These are phyloP conservation scores for Halcyon malimbica DNA, from an alignment of 2,113 vertebrate species.

Conservation along the genomic window DNA sequence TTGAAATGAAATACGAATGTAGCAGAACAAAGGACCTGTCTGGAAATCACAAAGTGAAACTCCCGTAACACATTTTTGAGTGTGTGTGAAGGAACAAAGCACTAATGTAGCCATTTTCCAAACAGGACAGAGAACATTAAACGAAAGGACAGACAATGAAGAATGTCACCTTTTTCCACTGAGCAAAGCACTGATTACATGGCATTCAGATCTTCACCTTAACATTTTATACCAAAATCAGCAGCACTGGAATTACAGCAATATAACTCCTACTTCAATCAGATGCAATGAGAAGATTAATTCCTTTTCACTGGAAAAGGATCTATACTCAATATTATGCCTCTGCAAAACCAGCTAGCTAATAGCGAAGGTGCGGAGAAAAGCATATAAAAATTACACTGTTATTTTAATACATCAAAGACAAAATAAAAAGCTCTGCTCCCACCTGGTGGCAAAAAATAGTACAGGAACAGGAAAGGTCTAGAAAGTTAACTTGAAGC, in stretches of 20 bases:
- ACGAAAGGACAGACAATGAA: background rate
- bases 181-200: background rate
- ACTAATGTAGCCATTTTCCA: background rate
- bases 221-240: fast-evolving
- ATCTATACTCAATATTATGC: background rate
- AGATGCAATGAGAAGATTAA: background rate
- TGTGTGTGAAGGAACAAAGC: background rate
- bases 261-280: background rate
- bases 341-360: background rate
- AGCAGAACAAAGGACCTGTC: background rate
- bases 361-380: background rate
- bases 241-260: background rate
- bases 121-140: background rate
- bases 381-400: background rate
- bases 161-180: background rate
- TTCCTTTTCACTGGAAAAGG: background rate
- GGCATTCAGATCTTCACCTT: background rate
- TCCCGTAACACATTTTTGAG: background rate
- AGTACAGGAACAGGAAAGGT: background rate
- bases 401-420: background rate
- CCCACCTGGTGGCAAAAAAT: background rate
- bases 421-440: background rate
- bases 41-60: background rate
- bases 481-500: background rate
- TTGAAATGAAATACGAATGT: background rate